Evolutionary conservation across 2,113 vertebrate genomes (phyloP), one percentile per base, ranked within the genome.

Genomic region (Nestor notabilis): DNA sequence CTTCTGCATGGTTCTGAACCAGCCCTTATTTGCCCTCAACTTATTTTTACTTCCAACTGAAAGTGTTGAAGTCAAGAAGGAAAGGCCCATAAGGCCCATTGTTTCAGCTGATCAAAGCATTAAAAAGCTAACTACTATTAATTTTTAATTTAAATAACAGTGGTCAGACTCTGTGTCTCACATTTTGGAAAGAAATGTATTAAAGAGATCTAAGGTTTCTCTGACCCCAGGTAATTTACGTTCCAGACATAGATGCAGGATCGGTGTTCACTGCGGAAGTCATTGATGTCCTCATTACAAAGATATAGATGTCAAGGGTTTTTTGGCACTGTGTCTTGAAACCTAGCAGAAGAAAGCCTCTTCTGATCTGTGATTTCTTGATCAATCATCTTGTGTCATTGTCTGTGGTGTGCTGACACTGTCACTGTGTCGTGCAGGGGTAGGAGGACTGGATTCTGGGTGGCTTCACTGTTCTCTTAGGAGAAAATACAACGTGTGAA

Each of bases 131-230:
- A 56, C 15, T 65, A 16, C 21, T 69, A 28, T 72, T 74, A 83
- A 44, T 65, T 90, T 93, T 90, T 85, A 69, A 90, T 92, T 83
- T 49, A 83, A 91, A 31, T 84, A 81, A 37, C 21, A 77, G 11
- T 20, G 44, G 49, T 69, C 49, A 69, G 63, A 24, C 43, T 27
- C 5, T n/a, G 8, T 53, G 28, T 83, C 35, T 85, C 47, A 60
- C 35, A 39, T 72, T 90, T 75, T 76, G 37, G 13, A 69, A 87
- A 20, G n/a, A 69, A 79, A 33, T 28, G 7, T 16, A 33, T 63
- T 65, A 43, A 84, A 53, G 43, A 80, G 16, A 50, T 61, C 12
- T 17, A 31, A 72, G 47, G 31, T 90, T 91, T 91, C 28, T 85
- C 64, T 90, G n/a, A 63, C 56, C 41, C 20, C 20, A 56, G 64